Base-by-base conservation (phyloP, 2,797 vertebrate genomes). In the Smutsia temminckii region DNA sequence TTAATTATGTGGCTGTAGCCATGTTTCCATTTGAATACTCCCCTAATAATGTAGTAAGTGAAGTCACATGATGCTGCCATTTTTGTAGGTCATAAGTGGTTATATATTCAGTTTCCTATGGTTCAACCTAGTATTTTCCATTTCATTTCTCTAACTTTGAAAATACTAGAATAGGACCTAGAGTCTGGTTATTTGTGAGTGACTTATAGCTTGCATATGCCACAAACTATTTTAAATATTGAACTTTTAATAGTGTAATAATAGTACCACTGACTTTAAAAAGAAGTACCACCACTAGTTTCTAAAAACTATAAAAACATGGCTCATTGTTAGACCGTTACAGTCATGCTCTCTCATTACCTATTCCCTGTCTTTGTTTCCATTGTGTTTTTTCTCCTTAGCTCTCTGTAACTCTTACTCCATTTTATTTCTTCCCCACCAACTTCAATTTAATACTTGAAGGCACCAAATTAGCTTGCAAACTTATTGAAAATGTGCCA, bases 401-500 rank as follows among this genome's bases (percentile, higher is more conserved):
- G 9, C 32, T 72, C 6, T 69, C 5, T 25, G 6, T 21, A 79
- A 23, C 4, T 77, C 71, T 63, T 74, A 55, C 8, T 61, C 16
- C 34, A 78, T 42, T 42, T 83, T 68, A 57, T 92, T 78, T 85
- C n/a, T 89, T 83, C 37, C 18, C 20, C 16, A 71, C 16, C 21
- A 85, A 79, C 34, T 93, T 85, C 25, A 61, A 17, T 61, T 86
- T 92, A 89, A 78, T 89, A 34, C n/a, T 69, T 61, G 29, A 89
- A 84, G 86, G 89, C 17, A 49, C 29, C 53, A 86, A 40, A 16
- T 61, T 12, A 37, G 21, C 34, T 91, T 91, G 51, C 17, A 91
- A 77, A 88, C 23, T 78, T 85, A 92, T 78, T 72, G 46, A 83
- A 81, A 90, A 86, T 55, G 9, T 49, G n/a, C 53, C 37, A 66